Percentiles rank a stretch among this genome's conserved stretches.
phyloP scores from a whole-genome alignment of 2,888 invertebrate species.

The Teleiodes luculella region DNA sequence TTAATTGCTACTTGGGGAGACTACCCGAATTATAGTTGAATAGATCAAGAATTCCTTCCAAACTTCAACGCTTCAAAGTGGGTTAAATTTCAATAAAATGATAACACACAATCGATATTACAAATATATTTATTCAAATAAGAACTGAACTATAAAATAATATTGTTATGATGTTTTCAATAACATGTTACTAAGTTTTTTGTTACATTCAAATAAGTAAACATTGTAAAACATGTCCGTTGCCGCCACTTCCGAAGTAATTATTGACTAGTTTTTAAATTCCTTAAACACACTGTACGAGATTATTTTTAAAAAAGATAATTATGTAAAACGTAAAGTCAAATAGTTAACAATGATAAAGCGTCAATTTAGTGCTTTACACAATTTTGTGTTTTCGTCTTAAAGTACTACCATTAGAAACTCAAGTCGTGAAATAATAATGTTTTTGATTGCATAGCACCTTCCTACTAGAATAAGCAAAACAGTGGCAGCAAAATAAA shows the following conservation, averaged over 20 bases:
- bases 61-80: no score
- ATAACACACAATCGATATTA: conserved; percentile 55
- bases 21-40: no score
- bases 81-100: conserved; percentile 30
- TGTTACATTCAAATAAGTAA: conserved; percentile 38
- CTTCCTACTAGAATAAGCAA: conserved; percentile 41
- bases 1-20: no score
- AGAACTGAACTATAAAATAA: conserved; percentile 68
- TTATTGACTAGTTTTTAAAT: conserved; percentile 60
- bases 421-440: background rate
- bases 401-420: conserved; percentile 19
- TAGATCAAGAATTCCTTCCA: no score
- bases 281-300: background rate
- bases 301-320: no score
- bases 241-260: conserved; percentile 55
- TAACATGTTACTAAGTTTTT: conserved; percentile 29
- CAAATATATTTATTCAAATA: conserved; percentile 76
- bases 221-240: conserved; percentile 33
- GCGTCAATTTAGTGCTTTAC: no score
- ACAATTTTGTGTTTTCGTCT: no score
- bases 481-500: conserved; percentile 36
- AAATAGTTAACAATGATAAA: no score
- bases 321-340: no score
- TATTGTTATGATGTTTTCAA: conserved; percentile 61
- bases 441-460: conserved; percentile 47